A percentile compares a stretch with the other conserved stretches of the same genome.
Evolutionary conservation across 2,113 vertebrate genomes (phyloP).

Genomic region (Oreocharis arfaki): DNA sequence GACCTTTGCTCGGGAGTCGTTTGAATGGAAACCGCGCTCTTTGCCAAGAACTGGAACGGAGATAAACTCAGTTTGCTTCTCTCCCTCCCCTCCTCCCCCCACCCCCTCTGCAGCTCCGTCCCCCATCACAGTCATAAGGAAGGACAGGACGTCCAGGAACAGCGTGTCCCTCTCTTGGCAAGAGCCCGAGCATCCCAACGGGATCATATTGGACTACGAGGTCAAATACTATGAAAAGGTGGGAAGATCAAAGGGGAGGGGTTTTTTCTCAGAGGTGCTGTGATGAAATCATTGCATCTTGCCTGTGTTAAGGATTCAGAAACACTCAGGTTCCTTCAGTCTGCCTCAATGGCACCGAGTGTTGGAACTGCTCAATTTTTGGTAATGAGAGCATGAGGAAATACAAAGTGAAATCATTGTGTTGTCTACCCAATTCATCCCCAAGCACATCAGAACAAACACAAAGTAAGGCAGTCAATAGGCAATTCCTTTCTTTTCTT

Average conservation of each 20-base stretch:
- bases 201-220: constrained; percentile 98
- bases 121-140: constrained; percentile 86
- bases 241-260: constrained; percentile 12
- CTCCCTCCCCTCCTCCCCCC: neutral
- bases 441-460: neutral
- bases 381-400: neutral
- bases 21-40: constrained; percentile 42
- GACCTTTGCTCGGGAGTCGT: constrained; percentile 43
- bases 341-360: neutral
- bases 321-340: neutral
- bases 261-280: neutral
- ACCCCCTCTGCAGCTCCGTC: constrained; percentile 83
- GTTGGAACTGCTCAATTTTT: neutral
- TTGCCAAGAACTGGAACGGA: constrained; percentile 32
- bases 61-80: constrained; percentile 52
- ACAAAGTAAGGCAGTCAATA: neutral
- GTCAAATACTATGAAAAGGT: constrained; percentile 99
- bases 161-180: constrained; percentile 93
- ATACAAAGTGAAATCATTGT: neutral
- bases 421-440: neutral
- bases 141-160: constrained; percentile 92
- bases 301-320: neutral
- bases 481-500: neutral
- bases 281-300: neutral
- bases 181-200: constrained; percentile 94